phyloP scores from a whole-genome alignment of 2,797 vertebrate species.

The Hylomyscus alleni region DNA sequence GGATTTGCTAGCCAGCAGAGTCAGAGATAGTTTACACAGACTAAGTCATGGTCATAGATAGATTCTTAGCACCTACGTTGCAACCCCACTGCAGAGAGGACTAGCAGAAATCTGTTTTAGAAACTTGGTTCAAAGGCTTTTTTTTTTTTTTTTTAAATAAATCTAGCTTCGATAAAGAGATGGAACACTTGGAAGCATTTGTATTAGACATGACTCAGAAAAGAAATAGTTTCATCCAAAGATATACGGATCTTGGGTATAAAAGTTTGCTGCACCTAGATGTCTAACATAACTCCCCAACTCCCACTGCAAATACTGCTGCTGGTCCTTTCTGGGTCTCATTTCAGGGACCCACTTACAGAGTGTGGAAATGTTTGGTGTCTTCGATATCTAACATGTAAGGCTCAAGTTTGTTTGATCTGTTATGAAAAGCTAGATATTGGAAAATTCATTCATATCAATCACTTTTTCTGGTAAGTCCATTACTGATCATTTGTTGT shows the following conservation, averaged over 20 bases:
- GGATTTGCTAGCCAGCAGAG: background rate
- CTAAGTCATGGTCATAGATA: background rate
- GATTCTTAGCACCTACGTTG: background rate
- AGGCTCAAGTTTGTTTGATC: slow-evolving; percentile 16
- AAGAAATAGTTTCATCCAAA: slow-evolving; percentile 14
- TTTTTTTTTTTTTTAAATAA: background rate
- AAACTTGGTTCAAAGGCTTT: background rate
- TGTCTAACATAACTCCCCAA: background rate
- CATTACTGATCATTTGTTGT: slow-evolving; percentile 14
- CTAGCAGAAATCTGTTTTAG: background rate
- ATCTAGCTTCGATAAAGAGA: background rate
- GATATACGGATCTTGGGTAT: background rate
- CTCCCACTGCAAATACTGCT: background rate
- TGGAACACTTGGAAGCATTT: background rate
- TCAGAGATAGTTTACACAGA: background rate
- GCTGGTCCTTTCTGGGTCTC: background rate
- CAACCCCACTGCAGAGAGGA: background rate
- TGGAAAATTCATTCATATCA: slow-evolving; percentile 35
- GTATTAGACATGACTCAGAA: background rate
- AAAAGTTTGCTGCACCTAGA: background rate
- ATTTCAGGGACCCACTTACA: background rate
- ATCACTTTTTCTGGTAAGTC: background rate
- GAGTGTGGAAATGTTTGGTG: background rate
- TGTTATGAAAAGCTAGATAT: background rate
- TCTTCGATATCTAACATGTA: slow-evolving; percentile 14